Evolutionary conservation across 1,140 invertebrate species (phyloP), one percentile per base, ranked within the genome.

Genomic region (Bathynomus jamesi): DNA sequence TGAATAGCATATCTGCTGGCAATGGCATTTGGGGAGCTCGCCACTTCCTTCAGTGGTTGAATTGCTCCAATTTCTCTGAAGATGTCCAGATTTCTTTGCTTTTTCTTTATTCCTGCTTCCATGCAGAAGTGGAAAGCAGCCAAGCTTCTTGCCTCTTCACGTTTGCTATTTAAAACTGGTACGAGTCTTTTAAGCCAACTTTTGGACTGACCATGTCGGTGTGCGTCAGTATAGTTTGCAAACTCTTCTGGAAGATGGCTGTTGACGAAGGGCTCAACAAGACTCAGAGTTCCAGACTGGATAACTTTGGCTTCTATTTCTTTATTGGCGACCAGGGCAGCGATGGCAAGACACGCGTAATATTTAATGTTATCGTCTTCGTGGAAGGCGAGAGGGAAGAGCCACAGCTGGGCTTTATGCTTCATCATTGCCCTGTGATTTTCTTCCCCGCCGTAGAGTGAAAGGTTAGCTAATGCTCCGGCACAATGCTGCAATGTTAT

Each of bases 81-180:
- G 78, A 97, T 91, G 81, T 94, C 90, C 0, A 94, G 92, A 73
- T 96, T 95, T 13, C 94, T 93, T 83, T 99, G 96, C 78, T 94
- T 90, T 78, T 96, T 91, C 80, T 99, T 99, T 40, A 99, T 99
- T 11, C 92, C 93, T 2, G 97, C 96, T 82, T 99, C 97, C 94
- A 99, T 98, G 79, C 95, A 98, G 81, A 99, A 99, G 81, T 99
- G 97, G 82, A 99, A 99, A 28, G 96, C 95, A 0, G 97, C 96
- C 67, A 99, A 82, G 80, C 96, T 97, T 75, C 95, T 87, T 0
- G 97, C 96, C 82, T 99, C 96, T 80, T 96, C 93, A 67, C 96
- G 85, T 81, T 98, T 94, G 21, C 95, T 98, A 78, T 90, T 94
- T 3, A 99, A 82, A n/a, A 99, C 92, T 0, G 96, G 95, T 0